These are phyloP conservation scores for Aurelia aurita DNA, from an alignment of 30 jellyfish, hydroid and myxozoan genomes.

Conservation along the genomic window DNA sequence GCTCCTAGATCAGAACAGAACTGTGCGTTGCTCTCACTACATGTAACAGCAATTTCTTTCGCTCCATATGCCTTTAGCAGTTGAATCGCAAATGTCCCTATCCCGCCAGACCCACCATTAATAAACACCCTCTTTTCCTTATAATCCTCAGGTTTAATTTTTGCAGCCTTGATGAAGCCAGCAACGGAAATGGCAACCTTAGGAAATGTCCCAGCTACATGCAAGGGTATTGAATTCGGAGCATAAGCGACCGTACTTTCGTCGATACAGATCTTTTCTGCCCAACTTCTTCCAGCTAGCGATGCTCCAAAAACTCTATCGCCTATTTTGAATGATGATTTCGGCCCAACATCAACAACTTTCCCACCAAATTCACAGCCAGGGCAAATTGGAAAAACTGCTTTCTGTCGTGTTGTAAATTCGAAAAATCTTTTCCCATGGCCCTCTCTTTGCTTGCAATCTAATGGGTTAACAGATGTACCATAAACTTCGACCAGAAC, in stretches of 20 bases:
- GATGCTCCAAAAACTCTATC: conserved; percentile 63
- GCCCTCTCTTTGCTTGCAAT: conserved; percentile 56
- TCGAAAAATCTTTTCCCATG: conserved; percentile 52
- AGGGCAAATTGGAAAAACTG: conserved; percentile 53
- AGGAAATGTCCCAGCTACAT: conserved; percentile 63
- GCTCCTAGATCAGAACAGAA: conserved; percentile 58
- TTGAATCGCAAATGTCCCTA: conserved; percentile 55
- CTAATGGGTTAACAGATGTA: conserved; percentile 54
- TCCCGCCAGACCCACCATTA: conserved; percentile 66
- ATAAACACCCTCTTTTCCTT: conserved; percentile 42
- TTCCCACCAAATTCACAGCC: conserved; percentile 66
- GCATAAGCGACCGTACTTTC: conserved; percentile 54
- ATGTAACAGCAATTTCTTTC: conserved; percentile 54
- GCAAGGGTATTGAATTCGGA: conserved; percentile 48
- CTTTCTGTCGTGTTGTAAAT: conserved; percentile 32
- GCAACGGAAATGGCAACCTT: conserved; percentile 57
- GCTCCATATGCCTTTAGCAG: conserved; percentile 38
- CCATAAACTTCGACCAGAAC: conserved; percentile 49
- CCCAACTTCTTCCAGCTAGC: conserved; percentile 64
- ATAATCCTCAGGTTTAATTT: conserved; percentile 4
- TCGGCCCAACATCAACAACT: conserved; percentile 32
- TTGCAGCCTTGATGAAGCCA: conserved; percentile 53
- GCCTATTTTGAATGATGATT: conserved; percentile 38
- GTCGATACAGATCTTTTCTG: conserved; percentile 59
- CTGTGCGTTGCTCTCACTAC: conserved; percentile 34